Evolutionary conservation across 2,113 vertebrate genomes (phyloP), one percentile per base, ranked within the genome.

Genomic region (Peucedramus taeniatus): DNA sequence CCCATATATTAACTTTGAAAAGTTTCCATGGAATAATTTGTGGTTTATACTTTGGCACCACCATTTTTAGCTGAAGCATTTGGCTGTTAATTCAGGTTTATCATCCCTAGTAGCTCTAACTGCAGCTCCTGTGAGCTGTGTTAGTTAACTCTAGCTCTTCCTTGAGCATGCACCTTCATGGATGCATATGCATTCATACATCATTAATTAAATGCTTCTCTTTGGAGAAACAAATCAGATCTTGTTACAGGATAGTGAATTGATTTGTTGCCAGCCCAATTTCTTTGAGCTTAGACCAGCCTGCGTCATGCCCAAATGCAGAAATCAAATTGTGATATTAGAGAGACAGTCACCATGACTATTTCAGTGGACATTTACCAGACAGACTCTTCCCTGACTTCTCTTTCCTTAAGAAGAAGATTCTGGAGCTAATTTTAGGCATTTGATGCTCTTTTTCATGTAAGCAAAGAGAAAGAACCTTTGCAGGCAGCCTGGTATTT

Each of bases 271-370:
- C 53, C 65, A 87, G 60, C 19, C 50, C 54, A 37, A 12, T 56
- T 72, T 89, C 69, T 82, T 54, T 7, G 10, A 37, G 70, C 37
- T 83, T 30, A 79, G 35, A 89, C 33, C 23, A 83, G 37, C 6
- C 37, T 50, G 23, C 44, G 26, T 64, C 61, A 56, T 64, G 13
- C 23, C 35, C 1, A 9, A 56, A 68, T 0, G 0, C 56, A 76
- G 64, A 91, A 93, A 87, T 93, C 27, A 63, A 69, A 61, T 50
- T 72, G 15, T 69, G 59, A n/a, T 83, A 14, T 82, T 91, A 31
- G 51, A 79, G 39, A 68, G 20, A 91, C 18, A 35, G n/a, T 72
- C 72, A 49, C 61, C 33, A 7, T 37, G n/a, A 45, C 5, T 40
- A 7, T 75, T 79, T 51, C 9, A 49, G 20, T 50, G 53, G 64